A percentile compares a stretch with the other conserved stretches of the same genome.
These are phyloP conservation scores for Fratercula arctica DNA, from an alignment of 2,797 vertebrate genomes.

Conservation along the genomic window DNA sequence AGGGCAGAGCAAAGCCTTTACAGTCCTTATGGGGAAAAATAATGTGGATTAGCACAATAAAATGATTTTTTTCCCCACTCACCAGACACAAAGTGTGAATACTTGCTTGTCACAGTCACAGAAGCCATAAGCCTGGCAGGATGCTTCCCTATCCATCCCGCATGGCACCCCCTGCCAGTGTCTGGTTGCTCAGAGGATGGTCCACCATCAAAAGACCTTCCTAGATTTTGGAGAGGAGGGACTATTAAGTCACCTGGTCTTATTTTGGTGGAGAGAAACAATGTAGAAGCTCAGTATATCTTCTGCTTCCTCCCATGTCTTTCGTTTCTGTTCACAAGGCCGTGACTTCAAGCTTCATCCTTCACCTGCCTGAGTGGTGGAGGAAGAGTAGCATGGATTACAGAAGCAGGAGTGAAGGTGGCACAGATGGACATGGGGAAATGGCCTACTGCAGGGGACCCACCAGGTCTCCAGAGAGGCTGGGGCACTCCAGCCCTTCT, in stretches of 20 bases:
- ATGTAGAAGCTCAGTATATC: not conserved
- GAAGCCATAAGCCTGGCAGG: fast-evolving
- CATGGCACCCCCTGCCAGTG: fast-evolving
- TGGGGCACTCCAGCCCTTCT: not conserved
- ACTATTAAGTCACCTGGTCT: not conserved
- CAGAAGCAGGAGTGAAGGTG: not conserved
- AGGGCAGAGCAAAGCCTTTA: not conserved
- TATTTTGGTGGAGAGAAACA: not conserved
- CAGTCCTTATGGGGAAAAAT: not conserved
- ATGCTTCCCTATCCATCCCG: not conserved
- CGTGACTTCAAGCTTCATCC: not conserved
- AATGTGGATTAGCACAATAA: fast-evolving
- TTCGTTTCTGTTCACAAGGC: not conserved
- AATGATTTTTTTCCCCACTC: not conserved
- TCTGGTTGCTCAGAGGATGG: not conserved
- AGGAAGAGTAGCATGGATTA: not conserved
- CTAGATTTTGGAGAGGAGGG: not conserved
- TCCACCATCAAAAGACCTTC: not conserved
- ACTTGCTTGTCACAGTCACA: not conserved
- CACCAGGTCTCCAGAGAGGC: not conserved
- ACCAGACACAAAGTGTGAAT: not conserved
- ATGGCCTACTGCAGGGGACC: not conserved
- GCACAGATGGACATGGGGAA: fast-evolving
- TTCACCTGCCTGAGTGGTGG: not conserved
- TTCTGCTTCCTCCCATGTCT: not conserved